Evolutionary conservation across 2,113 vertebrate species (phyloP), one percentile per base, ranked within the genome.

Genomic region (Dicrurus megarhynchus): DNA sequence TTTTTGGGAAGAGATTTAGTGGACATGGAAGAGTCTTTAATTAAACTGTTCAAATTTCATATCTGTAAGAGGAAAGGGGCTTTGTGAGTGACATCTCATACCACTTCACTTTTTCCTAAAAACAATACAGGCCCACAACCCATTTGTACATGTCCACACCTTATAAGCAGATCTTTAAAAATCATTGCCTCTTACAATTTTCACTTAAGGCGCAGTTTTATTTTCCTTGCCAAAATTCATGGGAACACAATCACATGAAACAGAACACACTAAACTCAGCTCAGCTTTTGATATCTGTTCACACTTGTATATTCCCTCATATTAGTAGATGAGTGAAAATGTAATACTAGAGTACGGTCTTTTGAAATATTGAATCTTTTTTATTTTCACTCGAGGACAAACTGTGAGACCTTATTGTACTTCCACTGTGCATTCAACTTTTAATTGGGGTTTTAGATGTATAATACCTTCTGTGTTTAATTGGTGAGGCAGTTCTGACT

Each of bases 391-490:
- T 71, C 79, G 23, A 69, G 87, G 39, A 69, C 37, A 73, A 78
- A 84, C 37, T 8, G 4, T 32, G 22, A 33, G 46, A 52, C 33
- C 7, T 74, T 39, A 10, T 6, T 93, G 14, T 84, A 52, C 35
- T 86, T 71, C 52, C 15, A 14, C 49, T 67, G 28, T 69, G 60
- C 35, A 60, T 47, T 93, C 53, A 78, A 35, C n/a, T 92, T 90
- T 68, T 94, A 94, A 94, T 80, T 95, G 68, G 44, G 30, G 16
- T 42, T 92, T 94, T 68, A 63, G 55, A 50, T 86, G 86, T 77
- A 24, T 35, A 94, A 47, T 80, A n/a, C 20, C 6, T 78, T 91
- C 26, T 65, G 14, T 49, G 23, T 84, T 84, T 86, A 96, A 95
- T 89, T 94, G 41, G 14, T 68, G 52, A 63, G 49, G 18, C 60